Evolutionary conservation across 2,113 vertebrate genomes (phyloP).

Genomic region (Amphiprion percula): DNA sequence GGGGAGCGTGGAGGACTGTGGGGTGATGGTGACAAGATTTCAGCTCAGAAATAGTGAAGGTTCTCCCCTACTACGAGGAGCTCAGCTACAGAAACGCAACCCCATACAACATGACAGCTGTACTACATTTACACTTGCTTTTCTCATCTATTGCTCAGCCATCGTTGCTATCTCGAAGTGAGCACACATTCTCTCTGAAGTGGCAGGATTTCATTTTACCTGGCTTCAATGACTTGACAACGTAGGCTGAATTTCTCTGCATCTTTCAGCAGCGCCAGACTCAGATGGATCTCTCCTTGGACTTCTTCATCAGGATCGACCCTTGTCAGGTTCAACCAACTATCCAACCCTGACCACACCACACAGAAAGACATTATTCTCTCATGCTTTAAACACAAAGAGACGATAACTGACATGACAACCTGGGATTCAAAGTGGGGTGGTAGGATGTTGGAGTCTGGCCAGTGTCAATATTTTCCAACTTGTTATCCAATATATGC

Average conservation of each 20-base stretch:
- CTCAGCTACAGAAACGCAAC: slow-evolving; percentile 10
- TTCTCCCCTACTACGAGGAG: slow-evolving; percentile 6
- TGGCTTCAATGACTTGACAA: slow-evolving; percentile 90
- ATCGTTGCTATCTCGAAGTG: neutral
- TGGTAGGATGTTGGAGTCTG: too few species aligned
- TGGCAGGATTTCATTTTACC: slow-evolving; percentile 71
- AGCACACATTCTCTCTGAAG: slow-evolving; percentile 5
- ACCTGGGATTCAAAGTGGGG: neutral
- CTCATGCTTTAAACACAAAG: neutral
- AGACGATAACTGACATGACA: neutral
- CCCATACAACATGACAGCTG: neutral
- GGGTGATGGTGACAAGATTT: slow-evolving; percentile 51
- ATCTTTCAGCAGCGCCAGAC: slow-evolving; percentile 80
- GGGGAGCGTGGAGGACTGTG: slow-evolving; percentile 53
- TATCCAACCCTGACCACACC: slow-evolving; percentile 84
- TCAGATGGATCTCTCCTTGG: slow-evolving; percentile 91
- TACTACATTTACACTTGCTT: neutral
- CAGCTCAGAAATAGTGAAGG: slow-evolving; percentile 29
- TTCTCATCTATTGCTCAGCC: neutral
- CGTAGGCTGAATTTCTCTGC: slow-evolving; percentile 77
- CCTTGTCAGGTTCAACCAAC: slow-evolving; percentile 90
- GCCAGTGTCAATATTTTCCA: too few species aligned
- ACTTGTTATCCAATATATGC: too few species aligned
- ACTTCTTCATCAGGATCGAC: slow-evolving; percentile 90
- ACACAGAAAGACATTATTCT: slow-evolving; percentile 20